Conservation (phyloP, 2,797 vertebrate species). For the Pantherophis vulpinus region DNA sequence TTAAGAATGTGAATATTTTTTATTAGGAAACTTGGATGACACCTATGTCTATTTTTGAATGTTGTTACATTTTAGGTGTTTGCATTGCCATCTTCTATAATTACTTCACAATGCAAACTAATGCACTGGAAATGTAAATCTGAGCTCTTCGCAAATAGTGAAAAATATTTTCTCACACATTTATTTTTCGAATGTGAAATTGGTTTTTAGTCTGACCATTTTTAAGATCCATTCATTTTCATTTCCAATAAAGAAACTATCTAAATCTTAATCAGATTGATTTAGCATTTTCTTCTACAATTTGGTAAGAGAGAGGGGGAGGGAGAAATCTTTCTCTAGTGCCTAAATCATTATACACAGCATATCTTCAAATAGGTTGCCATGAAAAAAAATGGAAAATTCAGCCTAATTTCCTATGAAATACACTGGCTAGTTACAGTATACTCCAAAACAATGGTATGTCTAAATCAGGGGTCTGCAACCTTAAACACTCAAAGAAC, state of each 20-base stretch:
- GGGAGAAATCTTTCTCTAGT: background rate
- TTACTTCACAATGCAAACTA: slow-evolving; percentile 16
- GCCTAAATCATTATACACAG: background rate
- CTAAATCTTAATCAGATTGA: background rate
- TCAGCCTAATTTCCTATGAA: background rate
- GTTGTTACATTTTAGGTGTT: background rate
- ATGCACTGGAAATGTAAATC: slow-evolving; percentile 24
- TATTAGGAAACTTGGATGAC: background rate
- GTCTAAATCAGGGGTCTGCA: background rate
- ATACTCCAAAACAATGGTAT: too few relatives aligned
- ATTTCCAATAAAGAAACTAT: background rate
- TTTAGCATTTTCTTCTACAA: background rate
- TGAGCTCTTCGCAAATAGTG: slow-evolving; percentile 22
- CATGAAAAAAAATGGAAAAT: background rate
- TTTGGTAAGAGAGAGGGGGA: background rate
- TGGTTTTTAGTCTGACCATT: slow-evolving; percentile 6
- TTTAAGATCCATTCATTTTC: background rate
- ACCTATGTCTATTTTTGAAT: slow-evolving; percentile 11
- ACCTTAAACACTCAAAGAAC: too few relatives aligned
- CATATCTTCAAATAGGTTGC: background rate
- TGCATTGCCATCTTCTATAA: slow-evolving; percentile 14
- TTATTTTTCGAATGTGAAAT: slow-evolving; percentile 13
- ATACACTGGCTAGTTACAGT: background rate
- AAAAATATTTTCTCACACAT: slow-evolving; percentile 4
- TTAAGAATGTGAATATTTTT: slow-evolving; percentile 24